Evolutionary conservation across 2,113 vertebrate species (phyloP), one percentile per base, ranked within the genome.

Genomic region (Nannobrachium achirus): DNA sequence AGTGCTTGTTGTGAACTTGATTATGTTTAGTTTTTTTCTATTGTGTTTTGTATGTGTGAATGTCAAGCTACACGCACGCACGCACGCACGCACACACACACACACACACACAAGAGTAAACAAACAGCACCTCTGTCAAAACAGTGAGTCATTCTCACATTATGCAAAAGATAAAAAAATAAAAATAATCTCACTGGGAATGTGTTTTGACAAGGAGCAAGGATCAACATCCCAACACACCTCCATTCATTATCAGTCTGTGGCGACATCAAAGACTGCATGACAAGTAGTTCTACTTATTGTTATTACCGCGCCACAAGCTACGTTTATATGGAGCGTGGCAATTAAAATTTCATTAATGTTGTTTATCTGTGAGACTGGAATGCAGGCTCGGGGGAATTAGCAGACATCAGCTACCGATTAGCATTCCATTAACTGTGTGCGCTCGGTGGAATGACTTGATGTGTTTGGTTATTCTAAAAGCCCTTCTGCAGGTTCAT

Each of bases 351-450:
- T 74, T 69, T 77, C 67, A 83, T 79, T 82, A 85, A 49, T 73
- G 63, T 48, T 83, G 77, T 89, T 90, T 80, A 79, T 84, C 79
- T 40, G 63, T 15, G 56, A 71, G 80, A 84, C 70, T 63, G 69
- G 80, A 5, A 73, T 66, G 71, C 70, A 49, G 63, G 69, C 82
- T 80, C 73, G 58, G 45, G 84, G 84, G 83, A 86, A 83, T 87
- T 81, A 84, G 75, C 73, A 87, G 63, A 76, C 82, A 82, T 81
- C 86, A 76, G 80, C 77, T 20, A 76, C 73, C 81, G 82, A 85
- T 86, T 83, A 83, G 80, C 86, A 87, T 82, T 82, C 90, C 84
- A 90, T 89, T 88, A 91, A 76, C 63, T 13, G 51, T 15, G 74
- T 64, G 57, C n/a, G 72, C 73, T 79, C 64, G 53, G 58, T 51